phyloP scores from a whole-genome alignment of 2,888 invertebrate genomes.

The Pomacea canaliculata region DNA sequence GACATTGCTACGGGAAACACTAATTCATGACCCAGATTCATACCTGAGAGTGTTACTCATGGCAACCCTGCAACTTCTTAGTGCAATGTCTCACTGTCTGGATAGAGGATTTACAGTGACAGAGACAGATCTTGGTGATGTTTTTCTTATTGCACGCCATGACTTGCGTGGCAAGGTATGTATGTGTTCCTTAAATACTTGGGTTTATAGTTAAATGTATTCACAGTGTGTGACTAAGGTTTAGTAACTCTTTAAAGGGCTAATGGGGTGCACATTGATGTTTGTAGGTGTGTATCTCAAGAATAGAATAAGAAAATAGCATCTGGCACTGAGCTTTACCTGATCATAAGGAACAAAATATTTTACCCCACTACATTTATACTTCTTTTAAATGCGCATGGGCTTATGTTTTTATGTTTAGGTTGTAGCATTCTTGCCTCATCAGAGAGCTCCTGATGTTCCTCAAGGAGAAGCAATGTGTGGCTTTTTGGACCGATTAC shows the following conservation, averaged over 20 bases:
- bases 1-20: slow-evolving; percentile 41
- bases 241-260: too few relatives aligned
- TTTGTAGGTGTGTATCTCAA: too few relatives aligned
- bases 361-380: too few relatives aligned
- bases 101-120: slow-evolving; percentile 57
- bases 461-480: slow-evolving; percentile 58
- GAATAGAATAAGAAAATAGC: too few relatives aligned
- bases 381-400: too few relatives aligned
- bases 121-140: slow-evolving; percentile 55
- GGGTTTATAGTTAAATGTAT: background rate
- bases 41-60: slow-evolving; percentile 50
- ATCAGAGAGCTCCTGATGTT: slow-evolving; percentile 53
- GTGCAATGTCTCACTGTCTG: slow-evolving; percentile 61
- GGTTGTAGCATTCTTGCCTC: slow-evolving; percentile 52
- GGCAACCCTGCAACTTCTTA: slow-evolving; percentile 52
- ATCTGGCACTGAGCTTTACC: too few relatives aligned
- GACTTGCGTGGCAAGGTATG: slow-evolving; percentile 48
- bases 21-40: slow-evolving; percentile 40
- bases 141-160: slow-evolving; percentile 51
- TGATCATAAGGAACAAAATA: too few relatives aligned
- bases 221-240: background rate
- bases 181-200: background rate
- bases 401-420: background rate
- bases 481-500: slow-evolving; percentile 50
- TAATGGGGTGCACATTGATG: too few relatives aligned